Conservation (phyloP, 1,140 invertebrate genomes). For the Micrasema longulum region DNA sequence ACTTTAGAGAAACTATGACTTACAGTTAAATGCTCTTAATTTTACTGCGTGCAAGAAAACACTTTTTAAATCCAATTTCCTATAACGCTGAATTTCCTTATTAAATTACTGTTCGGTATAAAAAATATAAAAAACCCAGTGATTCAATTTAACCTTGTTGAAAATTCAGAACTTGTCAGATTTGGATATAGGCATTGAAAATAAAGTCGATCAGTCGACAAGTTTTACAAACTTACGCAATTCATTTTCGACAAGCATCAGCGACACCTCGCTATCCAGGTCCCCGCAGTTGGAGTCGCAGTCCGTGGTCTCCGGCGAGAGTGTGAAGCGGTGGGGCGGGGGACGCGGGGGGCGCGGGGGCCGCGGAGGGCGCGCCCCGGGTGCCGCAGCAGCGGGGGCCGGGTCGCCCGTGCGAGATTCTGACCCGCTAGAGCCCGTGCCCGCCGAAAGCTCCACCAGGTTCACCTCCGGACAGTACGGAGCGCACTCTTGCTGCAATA, state of each 20-base stretch:
- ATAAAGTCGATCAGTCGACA: too few species aligned
- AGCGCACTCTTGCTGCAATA: conserved; percentile 64
- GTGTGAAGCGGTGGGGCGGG: conserved; percentile 73
- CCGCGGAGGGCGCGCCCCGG: not conserved
- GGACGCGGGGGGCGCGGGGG: conserved; percentile 12
- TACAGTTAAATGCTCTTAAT: too few species aligned
- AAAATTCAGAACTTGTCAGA: too few species aligned
- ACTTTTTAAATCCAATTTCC: too few species aligned
- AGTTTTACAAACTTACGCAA: conserved; percentile 61
- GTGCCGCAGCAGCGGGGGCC: not conserved
- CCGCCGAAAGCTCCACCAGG: conserved; percentile 74
- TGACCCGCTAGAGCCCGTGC: conserved; percentile 76
- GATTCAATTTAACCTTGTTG: too few species aligned
- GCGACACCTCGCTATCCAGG: conserved; percentile 83
- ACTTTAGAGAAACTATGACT: too few species aligned
- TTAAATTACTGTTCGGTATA: too few species aligned
- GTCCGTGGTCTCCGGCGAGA: conserved; percentile 95
- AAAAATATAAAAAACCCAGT: too few species aligned
- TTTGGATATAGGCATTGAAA: too few species aligned
- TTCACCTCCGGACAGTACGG: conserved; percentile 73
- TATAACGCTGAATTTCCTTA: too few species aligned
- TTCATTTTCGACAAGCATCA: conserved; percentile 80
- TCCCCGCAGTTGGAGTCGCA: conserved; percentile 91
- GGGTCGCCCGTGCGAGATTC: conserved; percentile 56
- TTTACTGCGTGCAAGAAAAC: too few species aligned